These are phyloP conservation scores for Rhagium mordax DNA, from an alignment of 2,888 invertebrate species.

Conservation along the genomic window DNA sequence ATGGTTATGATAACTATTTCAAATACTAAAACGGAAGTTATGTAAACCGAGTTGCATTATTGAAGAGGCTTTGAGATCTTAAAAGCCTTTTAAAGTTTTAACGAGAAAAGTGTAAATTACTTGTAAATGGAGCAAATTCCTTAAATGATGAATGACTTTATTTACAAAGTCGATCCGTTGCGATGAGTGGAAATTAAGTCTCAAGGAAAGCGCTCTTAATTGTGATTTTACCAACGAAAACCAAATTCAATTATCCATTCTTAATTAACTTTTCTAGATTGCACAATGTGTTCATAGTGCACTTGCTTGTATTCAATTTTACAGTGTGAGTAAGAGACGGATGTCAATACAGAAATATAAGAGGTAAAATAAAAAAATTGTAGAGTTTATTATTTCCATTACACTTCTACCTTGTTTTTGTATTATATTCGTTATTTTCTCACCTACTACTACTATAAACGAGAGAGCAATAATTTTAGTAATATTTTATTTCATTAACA, in stretches of 20 bases:
- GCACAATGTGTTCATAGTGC: neutral
- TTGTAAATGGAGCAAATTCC: slow-evolving; percentile 19
- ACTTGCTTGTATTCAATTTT: neutral
- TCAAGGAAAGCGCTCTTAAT: slow-evolving; percentile 10
- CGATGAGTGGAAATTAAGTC: neutral
- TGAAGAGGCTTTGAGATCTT: slow-evolving; percentile 35
- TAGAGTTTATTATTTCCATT: neutral
- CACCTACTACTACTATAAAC: neutral
- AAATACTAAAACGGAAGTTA: slow-evolving; percentile 20
- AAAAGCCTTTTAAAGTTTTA: slow-evolving; percentile 10
- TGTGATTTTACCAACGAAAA: slow-evolving; percentile 15
- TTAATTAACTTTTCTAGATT: slow-evolving; percentile 10
- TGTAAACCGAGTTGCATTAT: slow-evolving; percentile 32
- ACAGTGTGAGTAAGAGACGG: neutral
- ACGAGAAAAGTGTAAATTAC: slow-evolving; percentile 14
- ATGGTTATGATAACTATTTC: neutral
- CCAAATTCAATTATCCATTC: slow-evolving; percentile 9
- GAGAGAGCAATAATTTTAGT: slow-evolving; percentile 7
- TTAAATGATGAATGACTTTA: slow-evolving; percentile 3
- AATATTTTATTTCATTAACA: neutral
- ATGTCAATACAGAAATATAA: neutral
- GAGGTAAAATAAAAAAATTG: neutral
- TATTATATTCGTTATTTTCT: neutral
- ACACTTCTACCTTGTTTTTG: neutral
- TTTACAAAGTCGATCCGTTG: neutral